These are phyloP conservation scores for Oligia fasciuncula DNA, from an alignment of 2,888 invertebrate genomes.

Conservation along the genomic window DNA sequence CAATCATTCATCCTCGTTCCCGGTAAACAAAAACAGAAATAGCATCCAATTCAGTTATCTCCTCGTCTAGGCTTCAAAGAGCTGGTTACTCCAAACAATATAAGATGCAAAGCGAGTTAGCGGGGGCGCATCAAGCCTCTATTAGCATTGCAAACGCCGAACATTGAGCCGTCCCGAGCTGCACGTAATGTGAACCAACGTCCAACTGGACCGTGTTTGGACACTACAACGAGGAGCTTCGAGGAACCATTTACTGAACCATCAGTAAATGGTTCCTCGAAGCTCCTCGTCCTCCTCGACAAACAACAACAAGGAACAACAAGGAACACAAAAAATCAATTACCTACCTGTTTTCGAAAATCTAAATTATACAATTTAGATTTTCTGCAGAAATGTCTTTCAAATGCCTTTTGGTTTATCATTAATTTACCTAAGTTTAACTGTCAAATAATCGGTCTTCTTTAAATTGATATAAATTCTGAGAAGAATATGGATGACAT, in stretches of 20 bases:
- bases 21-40: constrained; percentile 35
- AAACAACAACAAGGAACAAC: no score
- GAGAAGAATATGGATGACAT: background rate
- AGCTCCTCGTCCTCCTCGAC: no score
- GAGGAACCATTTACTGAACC: constrained; percentile 9
- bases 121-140: constrained; percentile 50
- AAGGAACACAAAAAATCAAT: background rate
- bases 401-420: background rate
- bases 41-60: constrained; percentile 38
- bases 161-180: constrained; percentile 44
- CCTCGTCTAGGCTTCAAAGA: constrained; percentile 51
- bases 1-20: background rate
- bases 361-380: no score
- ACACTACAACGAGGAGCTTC: constrained; percentile 9
- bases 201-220: constrained; percentile 39
- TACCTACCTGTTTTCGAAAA: background rate
- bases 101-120: constrained; percentile 68
- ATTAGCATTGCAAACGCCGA: constrained; percentile 69
- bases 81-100: constrained; percentile 60
- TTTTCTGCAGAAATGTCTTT: background rate
- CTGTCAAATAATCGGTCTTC: no score
- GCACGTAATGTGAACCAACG: constrained; percentile 32
- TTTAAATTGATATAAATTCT: background rate
- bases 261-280: no score
- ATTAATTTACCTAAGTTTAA: background rate